These are phyloP conservation scores for Varanus salvator DNA, from an alignment of 2,113 vertebrate genomes.

Conservation along the genomic window DNA sequence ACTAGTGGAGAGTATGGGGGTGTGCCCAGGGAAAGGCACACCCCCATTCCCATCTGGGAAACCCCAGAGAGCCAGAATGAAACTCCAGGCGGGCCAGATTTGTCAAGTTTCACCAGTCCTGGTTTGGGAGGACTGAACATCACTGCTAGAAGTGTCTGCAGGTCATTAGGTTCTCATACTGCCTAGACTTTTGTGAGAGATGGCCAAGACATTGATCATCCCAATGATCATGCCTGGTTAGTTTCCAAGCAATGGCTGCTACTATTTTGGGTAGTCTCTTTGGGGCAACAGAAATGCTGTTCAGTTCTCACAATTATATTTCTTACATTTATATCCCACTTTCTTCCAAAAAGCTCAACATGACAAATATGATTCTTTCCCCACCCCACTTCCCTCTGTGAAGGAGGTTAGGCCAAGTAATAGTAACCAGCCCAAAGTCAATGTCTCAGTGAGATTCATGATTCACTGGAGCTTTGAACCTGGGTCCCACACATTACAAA, in stretches of 20 bases:
- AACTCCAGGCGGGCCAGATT: too few species aligned
- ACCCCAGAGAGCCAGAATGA: too few species aligned
- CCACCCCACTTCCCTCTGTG: too few species aligned
- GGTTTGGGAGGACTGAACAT: not conserved
- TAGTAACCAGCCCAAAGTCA: not conserved
- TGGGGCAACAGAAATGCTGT: not conserved
- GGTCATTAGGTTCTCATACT: not conserved
- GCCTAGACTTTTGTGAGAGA: not conserved
- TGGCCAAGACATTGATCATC: not conserved
- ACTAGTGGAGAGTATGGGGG: too few species aligned
- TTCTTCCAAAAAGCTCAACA: too few species aligned
- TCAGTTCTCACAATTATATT: not conserved
- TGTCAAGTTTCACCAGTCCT: too few species aligned
- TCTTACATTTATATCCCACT: too few species aligned
- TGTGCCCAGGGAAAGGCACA: too few species aligned
- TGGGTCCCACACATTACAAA: not conserved
- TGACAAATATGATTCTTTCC: too few species aligned
- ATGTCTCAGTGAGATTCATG: not conserved
- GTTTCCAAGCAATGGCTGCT: not conserved
- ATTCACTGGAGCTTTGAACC: not conserved
- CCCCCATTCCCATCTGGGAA: too few species aligned
- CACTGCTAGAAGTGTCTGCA: not conserved
- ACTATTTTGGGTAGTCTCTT: not conserved
- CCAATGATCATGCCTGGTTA: not conserved
- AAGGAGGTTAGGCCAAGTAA: too few species aligned